Base-by-base conservation (phyloP, 2,888 invertebrate genomes). In the Catocala nupta region DNA sequence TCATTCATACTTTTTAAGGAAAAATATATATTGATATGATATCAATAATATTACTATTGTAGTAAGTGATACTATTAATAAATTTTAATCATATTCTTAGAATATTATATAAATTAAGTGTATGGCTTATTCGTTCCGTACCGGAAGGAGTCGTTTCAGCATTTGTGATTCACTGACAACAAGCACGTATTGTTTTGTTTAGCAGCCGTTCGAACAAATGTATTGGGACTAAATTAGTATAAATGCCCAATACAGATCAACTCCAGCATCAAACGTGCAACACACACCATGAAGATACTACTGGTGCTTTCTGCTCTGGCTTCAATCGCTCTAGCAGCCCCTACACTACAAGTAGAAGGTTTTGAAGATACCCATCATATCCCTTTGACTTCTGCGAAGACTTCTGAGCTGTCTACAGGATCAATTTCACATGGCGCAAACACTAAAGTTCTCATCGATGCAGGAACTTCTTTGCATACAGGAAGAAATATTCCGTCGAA, bases 221-320 rank as follows among this genome's bases (percentile, higher is more conserved):
- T 71, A 65, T 68, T 72, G 55, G 54, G 51, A 59, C 43, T 43
- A 52, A 74, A 76, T 85, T 79, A 84, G 87, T 93, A 93, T 93
- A 93, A 91, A 93, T 82, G 77, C 75, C 68, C 59, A 55, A 64
- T 56, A 58, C 70, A 58, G 43, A 69, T 70, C 66, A 57, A 67
- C 75, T 65, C 67, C 72, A 81, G 68, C 80, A 91, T 88, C 91
- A 92, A 80, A 84, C 80, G 65, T 73, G 72, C 53, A 75, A 70
- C 80, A 71, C 81, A 76, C 83, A 90, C 85, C 72, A 93, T 93
- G 93, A 91, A 91, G 91, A 88, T 86, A 76, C 73, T 90, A 74
- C 77, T 90, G 74, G 85, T 90, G 80, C 77, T 93, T 65, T 85
- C 84, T 73, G 86, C 88, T 78, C 71, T 92, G 78, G 87, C 80